Evolutionary conservation across 30 jellyfish, hydroid and myxozoan genomes (phyloP).

Genomic region (Rhopilema esculentum): DNA sequence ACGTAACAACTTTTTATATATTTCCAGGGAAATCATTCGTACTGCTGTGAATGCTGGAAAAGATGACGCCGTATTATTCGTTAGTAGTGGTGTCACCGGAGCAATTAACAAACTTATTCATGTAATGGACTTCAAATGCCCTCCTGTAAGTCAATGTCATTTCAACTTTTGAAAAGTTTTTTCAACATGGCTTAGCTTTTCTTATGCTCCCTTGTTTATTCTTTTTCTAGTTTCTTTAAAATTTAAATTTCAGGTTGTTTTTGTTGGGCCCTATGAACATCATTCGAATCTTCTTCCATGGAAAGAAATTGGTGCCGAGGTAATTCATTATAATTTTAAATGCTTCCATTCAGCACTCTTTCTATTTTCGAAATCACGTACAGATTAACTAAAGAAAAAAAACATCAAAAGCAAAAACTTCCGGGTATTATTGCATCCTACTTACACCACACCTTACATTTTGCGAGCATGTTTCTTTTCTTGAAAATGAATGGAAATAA

Average conservation of each 20-base stretch:
- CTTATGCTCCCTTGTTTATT: neutral
- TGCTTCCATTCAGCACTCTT: neutral
- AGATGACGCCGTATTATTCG: slow-evolving; percentile 42
- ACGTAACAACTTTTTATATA: neutral
- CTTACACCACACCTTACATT: no score
- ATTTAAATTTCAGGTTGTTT: slow-evolving; percentile 7
- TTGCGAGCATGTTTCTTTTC: no score
- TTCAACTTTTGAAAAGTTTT: neutral
- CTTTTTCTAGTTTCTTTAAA: neutral
- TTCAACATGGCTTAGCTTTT: neutral
- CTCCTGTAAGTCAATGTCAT: slow-evolving; percentile 14
- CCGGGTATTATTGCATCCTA: no score
- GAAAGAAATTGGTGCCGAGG: slow-evolving; percentile 46
- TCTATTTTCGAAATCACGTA: no score
- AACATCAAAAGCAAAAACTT: no score
- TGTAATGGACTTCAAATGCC: slow-evolving; percentile 20
- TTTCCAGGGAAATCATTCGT: slow-evolving; percentile 28
- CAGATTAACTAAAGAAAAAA: no score
- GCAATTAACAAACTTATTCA: slow-evolving; percentile 39
- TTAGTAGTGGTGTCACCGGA: slow-evolving; percentile 28
- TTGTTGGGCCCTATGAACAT: slow-evolving; percentile 52
- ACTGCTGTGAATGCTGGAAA: slow-evolving; percentile 24
- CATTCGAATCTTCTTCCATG: slow-evolving; percentile 53
- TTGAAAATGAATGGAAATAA: no score
- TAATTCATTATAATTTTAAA: neutral